These are phyloP conservation scores for Planiliza haematocheilus DNA, from an alignment of 2,113 vertebrate genomes.

Conservation along the genomic window DNA sequence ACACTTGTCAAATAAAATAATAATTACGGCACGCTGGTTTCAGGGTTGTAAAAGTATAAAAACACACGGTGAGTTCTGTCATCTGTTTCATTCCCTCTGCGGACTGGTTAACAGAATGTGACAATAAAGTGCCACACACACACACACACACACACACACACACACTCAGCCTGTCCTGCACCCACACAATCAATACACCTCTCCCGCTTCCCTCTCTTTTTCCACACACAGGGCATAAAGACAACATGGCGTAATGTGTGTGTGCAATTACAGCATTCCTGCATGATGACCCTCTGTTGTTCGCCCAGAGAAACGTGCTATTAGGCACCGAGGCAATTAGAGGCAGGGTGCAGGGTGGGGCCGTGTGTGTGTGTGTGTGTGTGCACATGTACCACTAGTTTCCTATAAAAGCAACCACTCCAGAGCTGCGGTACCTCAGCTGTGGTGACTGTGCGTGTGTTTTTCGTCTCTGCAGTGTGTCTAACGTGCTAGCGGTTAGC, in stretches of 20 bases:
- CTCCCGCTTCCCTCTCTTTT: not conserved
- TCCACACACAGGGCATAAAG: slow-evolving; percentile 22
- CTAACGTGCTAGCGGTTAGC: slow-evolving; percentile 1
- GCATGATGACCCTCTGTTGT: slow-evolving; percentile 26
- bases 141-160: slow-evolving; percentile 12
- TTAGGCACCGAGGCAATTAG: slow-evolving; percentile 49
- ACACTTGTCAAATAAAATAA: slow-evolving; percentile 41
- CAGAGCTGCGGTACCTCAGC: slow-evolving; percentile 19
- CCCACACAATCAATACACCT: not conserved
- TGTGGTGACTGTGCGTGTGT: slow-evolving; percentile 24
- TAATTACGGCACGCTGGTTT: slow-evolving; percentile 44
- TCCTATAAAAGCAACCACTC: slow-evolving; percentile 42
- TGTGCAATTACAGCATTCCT: slow-evolving; percentile 48
- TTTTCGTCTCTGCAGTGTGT: not conserved
- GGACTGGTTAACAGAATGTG: slow-evolving; percentile 35
- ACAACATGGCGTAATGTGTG: slow-evolving; percentile 39
- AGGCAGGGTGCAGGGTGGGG: slow-evolving; percentile 6
- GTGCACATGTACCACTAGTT: not conserved
- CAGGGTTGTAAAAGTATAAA: slow-evolving; percentile 50
- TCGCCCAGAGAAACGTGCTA: slow-evolving; percentile 41
- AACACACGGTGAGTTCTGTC: slow-evolving; percentile 53
- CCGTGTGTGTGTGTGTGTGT: slow-evolving; percentile 4
- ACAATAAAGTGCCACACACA: slow-evolving; percentile 20
- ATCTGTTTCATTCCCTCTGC: slow-evolving; percentile 60
- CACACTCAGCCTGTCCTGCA: not conserved